These are phyloP conservation scores for Drosophila neotestacea DNA, from an alignment of 2,888 invertebrate species.

Conservation along the genomic window DNA sequence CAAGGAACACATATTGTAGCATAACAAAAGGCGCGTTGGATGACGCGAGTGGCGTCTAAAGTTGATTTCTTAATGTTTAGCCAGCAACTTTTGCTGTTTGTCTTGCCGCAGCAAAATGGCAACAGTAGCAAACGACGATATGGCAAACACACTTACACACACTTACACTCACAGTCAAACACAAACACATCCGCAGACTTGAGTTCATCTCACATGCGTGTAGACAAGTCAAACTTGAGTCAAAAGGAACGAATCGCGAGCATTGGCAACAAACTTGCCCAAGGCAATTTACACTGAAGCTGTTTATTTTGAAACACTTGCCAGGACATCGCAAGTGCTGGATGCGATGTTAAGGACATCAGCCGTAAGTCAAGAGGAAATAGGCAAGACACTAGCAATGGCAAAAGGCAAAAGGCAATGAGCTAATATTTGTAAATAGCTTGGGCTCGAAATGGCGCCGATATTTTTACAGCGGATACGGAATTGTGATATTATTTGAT, in stretches of 20 bases:
- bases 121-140: slow-evolving; percentile 49
- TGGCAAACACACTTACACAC: slow-evolving; percentile 32
- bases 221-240: slow-evolving; percentile 62
- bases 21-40: slow-evolving; percentile 71
- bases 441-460: slow-evolving; percentile 42
- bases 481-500: slow-evolving; percentile 81
- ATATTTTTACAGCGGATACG: slow-evolving; percentile 65
- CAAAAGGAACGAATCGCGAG: slow-evolving; percentile 37
- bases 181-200: slow-evolving; percentile 13
- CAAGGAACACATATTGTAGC: slow-evolving; percentile 49
- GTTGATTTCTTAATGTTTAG: slow-evolving; percentile 82
- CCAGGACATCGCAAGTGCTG: slow-evolving; percentile 56
- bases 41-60: slow-evolving; percentile 65
- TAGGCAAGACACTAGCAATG: not conserved
- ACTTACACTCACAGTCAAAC: slow-evolving; percentile 20
- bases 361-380: not conserved
- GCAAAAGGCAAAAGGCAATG: slow-evolving; percentile 37
- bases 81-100: slow-evolving; percentile 70
- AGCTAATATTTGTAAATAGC: slow-evolving; percentile 55
- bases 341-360: slow-evolving; percentile 2
- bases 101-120: slow-evolving; percentile 72
- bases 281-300: slow-evolving; percentile 79
- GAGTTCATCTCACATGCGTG: slow-evolving; percentile 36
- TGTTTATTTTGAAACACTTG: slow-evolving; percentile 82
- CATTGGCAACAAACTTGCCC: slow-evolving; percentile 62